Conservation (phyloP, 2,888 invertebrate species). For the Furcula furcula region DNA sequence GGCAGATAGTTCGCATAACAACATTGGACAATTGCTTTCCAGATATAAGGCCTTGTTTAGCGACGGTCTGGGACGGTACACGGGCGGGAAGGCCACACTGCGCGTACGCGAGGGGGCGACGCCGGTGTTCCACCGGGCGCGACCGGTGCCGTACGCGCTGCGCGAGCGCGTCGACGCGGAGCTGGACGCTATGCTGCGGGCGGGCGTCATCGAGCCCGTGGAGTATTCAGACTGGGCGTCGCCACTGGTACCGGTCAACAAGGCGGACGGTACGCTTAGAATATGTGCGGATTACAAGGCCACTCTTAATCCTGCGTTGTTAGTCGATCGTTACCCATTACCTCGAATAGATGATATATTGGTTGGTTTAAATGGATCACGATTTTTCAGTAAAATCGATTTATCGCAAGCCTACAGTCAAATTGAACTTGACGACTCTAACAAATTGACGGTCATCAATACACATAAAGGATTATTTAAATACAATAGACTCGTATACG, state of each 20-base stretch:
- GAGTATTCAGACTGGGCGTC: constrained; percentile 30
- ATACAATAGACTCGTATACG: constrained; percentile 2
- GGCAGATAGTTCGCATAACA: no score
- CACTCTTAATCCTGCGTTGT: constrained; percentile 11
- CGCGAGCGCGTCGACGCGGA: no score
- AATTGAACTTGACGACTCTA: no score
- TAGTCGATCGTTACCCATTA: constrained; percentile 4
- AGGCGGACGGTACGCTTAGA: constrained; percentile 20
- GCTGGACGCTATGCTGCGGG: no score
- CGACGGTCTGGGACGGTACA: no score
- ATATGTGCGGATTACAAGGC: constrained; percentile 30
- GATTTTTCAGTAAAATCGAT: constrained; percentile 17
- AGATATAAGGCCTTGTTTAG: no score
- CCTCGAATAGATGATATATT: neutral
- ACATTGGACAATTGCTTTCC: no score
- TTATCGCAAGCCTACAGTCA: no score
- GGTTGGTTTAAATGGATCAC: constrained; percentile 9
- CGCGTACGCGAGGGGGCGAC: constrained; percentile 20
- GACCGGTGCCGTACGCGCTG: constrained; percentile 23
- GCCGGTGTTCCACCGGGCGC: constrained; percentile 23
- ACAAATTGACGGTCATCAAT: constrained; percentile 5
- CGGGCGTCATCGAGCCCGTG: no score
- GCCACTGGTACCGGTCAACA: constrained; percentile 25
- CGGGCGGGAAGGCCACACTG: no score
- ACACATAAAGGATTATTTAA: constrained; percentile 5